phyloP scores from a whole-genome alignment of 2,888 invertebrate genomes.

The Oscheius myriophilus region DNA sequence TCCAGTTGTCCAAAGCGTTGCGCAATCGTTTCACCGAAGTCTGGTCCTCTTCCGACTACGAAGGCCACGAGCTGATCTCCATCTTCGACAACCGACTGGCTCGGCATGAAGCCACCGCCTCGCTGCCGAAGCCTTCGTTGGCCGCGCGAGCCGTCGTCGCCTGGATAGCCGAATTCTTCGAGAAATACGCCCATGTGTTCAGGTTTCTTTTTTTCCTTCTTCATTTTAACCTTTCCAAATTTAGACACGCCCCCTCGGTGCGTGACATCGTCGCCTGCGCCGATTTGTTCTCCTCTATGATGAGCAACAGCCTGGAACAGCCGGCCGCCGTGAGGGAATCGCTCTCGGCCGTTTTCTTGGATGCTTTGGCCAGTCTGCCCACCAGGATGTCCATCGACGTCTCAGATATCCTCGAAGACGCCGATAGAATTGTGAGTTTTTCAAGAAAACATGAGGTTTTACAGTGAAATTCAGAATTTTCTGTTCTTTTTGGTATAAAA shows the following conservation, averaged over 20 bases:
- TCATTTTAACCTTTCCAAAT: constrained; percentile 4
- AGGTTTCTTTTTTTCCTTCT: constrained; percentile 35
- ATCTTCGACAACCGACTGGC: constrained; percentile 78
- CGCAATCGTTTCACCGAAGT: constrained; percentile 98
- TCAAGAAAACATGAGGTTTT: not conserved
- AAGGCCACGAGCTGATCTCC: constrained; percentile 80
- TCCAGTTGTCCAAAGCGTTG: constrained; percentile 87
- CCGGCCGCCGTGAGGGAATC: constrained; percentile 66
- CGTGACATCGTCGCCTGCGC: constrained; percentile 80
- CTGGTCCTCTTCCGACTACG: constrained; percentile 85
- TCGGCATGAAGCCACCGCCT: not conserved
- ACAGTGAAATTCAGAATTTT: no score
- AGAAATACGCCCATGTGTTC: constrained; percentile 52
- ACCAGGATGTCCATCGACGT: constrained; percentile 82
- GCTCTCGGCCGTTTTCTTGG: constrained; percentile 82
- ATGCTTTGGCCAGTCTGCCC: constrained; percentile 88
- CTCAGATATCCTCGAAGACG: constrained; percentile 39
- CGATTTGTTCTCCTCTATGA: constrained; percentile 47
- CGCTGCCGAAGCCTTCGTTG: constrained; percentile 21
- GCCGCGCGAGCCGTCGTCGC: constrained; percentile 45
- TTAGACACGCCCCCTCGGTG: constrained; percentile 59
- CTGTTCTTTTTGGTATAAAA: no score
- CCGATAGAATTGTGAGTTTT: constrained; percentile 40
- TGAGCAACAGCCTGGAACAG: constrained; percentile 5
- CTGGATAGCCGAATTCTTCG: constrained; percentile 54